Percentiles rank a stretch among this genome's conserved stretches.
Conservation (phyloP, 2,113 vertebrate genomes). For the Rostratula benghalensis region DNA sequence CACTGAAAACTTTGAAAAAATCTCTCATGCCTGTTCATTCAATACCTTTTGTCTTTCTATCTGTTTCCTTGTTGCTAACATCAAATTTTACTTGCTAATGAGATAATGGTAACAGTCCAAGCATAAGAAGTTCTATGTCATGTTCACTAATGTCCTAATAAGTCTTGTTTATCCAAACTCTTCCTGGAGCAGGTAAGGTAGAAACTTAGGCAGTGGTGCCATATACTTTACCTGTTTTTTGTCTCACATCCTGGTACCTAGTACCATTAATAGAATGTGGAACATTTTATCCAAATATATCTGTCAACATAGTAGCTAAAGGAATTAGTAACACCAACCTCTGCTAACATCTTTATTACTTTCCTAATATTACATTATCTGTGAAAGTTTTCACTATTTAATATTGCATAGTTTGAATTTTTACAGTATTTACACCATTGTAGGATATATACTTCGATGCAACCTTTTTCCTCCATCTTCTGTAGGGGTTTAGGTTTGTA, state of each 20-base stretch:
- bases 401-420: not conserved
- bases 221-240: not conserved
- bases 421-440: not conserved
- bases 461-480: not conserved
- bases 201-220: not conserved
- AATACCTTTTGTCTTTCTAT: not conserved
- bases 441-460: not conserved
- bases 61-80: not conserved
- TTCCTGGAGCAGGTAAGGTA: not conserved
- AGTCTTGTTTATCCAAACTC: not conserved
- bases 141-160: not conserved
- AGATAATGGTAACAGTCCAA: not conserved
- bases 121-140: not conserved
- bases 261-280: not conserved
- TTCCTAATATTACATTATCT: not conserved
- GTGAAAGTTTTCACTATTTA: not conserved
- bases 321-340: not conserved
- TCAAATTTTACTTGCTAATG: not conserved
- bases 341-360: not conserved
- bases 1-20: not conserved
- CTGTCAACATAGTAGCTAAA: not conserved
- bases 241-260: not conserved
- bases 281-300: not conserved
- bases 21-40: not conserved
- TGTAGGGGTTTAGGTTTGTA: not conserved